Evolutionary conservation across 2,888 invertebrate genomes (phyloP).

Genomic region (Hypena proboscidalis): DNA sequence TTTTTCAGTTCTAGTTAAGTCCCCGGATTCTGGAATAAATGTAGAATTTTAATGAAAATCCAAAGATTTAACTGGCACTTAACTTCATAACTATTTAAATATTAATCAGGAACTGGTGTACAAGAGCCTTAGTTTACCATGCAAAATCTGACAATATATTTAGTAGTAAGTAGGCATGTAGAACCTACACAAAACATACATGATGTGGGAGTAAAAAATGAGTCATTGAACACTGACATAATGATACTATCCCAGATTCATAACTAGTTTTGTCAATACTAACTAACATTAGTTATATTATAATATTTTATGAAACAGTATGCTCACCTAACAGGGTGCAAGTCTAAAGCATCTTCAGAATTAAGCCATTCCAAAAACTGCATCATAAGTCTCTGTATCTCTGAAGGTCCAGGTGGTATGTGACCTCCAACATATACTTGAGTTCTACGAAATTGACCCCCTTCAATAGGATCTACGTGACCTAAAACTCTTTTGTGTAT

Average conservation of each 20-base stretch:
- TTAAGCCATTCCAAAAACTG: constrained; percentile 97
- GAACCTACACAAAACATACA: too few relatives aligned
- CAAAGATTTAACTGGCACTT: too few relatives aligned
- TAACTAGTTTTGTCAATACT: neutral
- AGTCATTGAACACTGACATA: constrained; percentile 3
- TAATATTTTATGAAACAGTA: neutral
- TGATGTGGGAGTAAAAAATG: too few relatives aligned
- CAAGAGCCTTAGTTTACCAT: too few relatives aligned
- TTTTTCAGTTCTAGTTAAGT: too few relatives aligned
- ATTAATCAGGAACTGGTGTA: too few relatives aligned
- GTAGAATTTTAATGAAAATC: too few relatives aligned
- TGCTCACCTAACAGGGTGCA: constrained; percentile 93
- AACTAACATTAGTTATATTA: too few relatives aligned
- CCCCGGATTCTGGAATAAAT: too few relatives aligned
- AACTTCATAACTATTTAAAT: too few relatives aligned
- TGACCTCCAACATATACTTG: constrained; percentile 99
- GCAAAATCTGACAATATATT: too few relatives aligned
- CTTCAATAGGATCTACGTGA: constrained; percentile 96
- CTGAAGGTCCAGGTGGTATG: constrained; percentile 94
- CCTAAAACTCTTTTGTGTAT: constrained; percentile 97
- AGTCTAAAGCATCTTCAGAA: constrained; percentile 92
- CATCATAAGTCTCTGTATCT: constrained; percentile 92
- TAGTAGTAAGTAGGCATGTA: too few relatives aligned
- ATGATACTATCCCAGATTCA: constrained; percentile 4
- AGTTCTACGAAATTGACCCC: constrained; percentile 94